A percentile compares a stretch with the other conserved stretches of the same genome.
These are phyloP conservation scores for Fopius arisanus DNA, from an alignment of 1,140 invertebrate species.

Conservation along the genomic window DNA sequence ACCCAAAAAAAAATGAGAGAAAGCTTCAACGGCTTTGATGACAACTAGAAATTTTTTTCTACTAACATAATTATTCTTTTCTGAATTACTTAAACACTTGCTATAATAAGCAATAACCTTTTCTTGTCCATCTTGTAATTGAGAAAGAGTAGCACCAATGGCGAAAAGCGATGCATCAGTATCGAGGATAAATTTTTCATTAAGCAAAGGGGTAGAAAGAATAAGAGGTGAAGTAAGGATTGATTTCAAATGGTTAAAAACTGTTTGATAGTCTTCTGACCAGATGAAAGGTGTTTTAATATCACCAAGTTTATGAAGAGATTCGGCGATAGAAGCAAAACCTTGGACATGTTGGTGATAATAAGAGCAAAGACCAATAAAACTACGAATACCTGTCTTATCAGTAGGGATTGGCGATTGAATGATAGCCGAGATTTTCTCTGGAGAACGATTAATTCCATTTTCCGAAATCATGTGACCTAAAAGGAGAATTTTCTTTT, in stretches of 20 bases:
- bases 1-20: not conserved
- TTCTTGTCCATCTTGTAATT: not conserved
- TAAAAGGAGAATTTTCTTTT: slow-evolving; percentile 35
- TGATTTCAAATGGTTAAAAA: not conserved
- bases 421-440: slow-evolving; percentile 24
- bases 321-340: too few species aligned
- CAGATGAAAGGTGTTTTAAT: not conserved
- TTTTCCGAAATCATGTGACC: slow-evolving; percentile 37
- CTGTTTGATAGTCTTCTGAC: not conserved
- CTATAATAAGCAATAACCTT: not conserved
- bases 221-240: not conserved
- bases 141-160: not conserved
- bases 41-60: not conserved
- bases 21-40: not conserved
- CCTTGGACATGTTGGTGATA: slow-evolving; percentile 33
- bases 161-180: not conserved
- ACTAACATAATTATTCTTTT: not conserved
- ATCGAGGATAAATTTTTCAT: not conserved
- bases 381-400: not conserved
- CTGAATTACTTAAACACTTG: not conserved
- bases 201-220: not conserved
- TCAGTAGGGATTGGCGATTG: not conserved
- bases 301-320: too few species aligned
- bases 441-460: slow-evolving; percentile 31
- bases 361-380: slow-evolving; percentile 16